These are phyloP conservation scores for Nesospiza acunhae DNA, from an alignment of 2,113 vertebrate genomes.

Conservation along the genomic window DNA sequence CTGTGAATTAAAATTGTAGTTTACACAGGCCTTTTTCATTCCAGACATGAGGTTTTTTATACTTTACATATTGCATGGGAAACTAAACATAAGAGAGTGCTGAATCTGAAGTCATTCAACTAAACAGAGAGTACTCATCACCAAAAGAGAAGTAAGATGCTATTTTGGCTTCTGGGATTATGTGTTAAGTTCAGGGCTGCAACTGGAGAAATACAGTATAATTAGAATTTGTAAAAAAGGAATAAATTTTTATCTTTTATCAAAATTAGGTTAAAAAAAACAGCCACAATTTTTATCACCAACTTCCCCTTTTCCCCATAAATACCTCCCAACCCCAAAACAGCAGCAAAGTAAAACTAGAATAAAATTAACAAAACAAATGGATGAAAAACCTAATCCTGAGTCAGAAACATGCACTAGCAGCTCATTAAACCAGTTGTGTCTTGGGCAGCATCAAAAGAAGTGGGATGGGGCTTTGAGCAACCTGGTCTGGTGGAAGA, in stretches of 20 bases:
- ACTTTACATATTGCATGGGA: not conserved
- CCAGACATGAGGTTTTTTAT: not conserved
- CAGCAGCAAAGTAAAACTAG: not conserved
- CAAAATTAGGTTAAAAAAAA: not conserved
- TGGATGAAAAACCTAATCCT: not conserved
- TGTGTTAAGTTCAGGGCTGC: not conserved
- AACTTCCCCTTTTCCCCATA: too few species aligned
- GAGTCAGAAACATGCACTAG: not conserved
- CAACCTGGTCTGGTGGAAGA: not conserved
- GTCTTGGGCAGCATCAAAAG: not conserved
- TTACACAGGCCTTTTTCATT: not conserved
- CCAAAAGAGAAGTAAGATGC: not conserved
- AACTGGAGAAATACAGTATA: not conserved
- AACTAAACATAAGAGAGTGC: not conserved
- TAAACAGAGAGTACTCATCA: not conserved
- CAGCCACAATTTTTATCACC: not conserved
- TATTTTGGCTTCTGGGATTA: not conserved
- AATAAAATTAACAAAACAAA: not conserved
- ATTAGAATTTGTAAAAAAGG: rapidly evolving
- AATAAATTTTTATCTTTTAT: not conserved
- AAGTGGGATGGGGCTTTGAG: rapidly evolving
- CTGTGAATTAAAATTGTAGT: not conserved
- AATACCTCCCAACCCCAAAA: not conserved
- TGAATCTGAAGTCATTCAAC: not conserved
- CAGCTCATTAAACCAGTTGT: not conserved